These are phyloP conservation scores for Philonicus albiceps DNA, from an alignment of 2,888 invertebrate species.

Conservation along the genomic window DNA sequence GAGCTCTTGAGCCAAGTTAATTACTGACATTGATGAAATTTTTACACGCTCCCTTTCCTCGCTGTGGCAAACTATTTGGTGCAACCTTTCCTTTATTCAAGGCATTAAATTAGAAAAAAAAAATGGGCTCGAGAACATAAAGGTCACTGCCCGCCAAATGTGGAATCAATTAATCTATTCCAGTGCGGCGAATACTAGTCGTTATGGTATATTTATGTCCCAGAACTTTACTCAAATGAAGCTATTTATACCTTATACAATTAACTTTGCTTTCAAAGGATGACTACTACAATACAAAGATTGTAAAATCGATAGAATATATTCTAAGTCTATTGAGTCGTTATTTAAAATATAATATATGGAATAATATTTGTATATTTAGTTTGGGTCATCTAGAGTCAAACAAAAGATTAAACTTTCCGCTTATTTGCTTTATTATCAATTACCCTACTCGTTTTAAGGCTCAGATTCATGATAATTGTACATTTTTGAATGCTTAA, in stretches of 20 bases:
- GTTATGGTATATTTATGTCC: not conserved
- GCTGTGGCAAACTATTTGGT: not conserved
- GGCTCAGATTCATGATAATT: too few relatives aligned
- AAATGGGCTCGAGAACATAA: not conserved
- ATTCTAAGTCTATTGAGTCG: too few relatives aligned
- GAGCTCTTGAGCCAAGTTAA: not conserved
- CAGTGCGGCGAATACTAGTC: not conserved
- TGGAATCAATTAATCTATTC: not conserved
- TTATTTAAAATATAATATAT: too few relatives aligned
- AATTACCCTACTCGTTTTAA: too few relatives aligned
- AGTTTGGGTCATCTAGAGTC: too few relatives aligned
- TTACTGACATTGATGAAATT: slow-evolving; percentile 7
- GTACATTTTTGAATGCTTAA: too few relatives aligned
- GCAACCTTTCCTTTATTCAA: not conserved
- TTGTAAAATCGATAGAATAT: not conserved
- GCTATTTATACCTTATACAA: not conserved
- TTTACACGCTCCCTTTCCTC: not conserved
- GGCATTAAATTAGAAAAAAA: not conserved
- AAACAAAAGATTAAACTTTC: too few relatives aligned
- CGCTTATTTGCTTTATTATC: too few relatives aligned
- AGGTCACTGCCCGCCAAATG: not conserved
- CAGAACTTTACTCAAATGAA: not conserved
- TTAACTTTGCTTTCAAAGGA: not conserved
- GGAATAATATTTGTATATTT: too few relatives aligned
- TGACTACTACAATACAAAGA: not conserved